Evolutionary conservation across 2,888 invertebrate genomes (phyloP), one percentile per base, ranked within the genome.

Genomic region (Hecatera dysodea): DNA sequence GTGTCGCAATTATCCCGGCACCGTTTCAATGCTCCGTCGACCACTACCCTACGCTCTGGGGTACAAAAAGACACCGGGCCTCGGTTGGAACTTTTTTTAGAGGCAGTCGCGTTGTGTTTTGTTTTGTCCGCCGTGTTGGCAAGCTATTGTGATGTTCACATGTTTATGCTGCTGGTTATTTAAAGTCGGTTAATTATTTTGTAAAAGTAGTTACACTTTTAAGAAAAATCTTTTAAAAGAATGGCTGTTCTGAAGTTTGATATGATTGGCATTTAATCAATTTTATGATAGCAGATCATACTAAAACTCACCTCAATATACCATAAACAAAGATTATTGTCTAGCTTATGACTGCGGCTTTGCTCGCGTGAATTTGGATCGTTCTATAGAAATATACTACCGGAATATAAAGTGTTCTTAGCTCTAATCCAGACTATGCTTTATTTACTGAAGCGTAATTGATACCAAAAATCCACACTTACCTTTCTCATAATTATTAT

Each of bases 11-110:
- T 83, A 83, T 68, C 67, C 60, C 61, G 65, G 70, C 66, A 65
- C 78, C 60, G 33, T 82, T 80, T 72, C 79, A 74, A 78, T 82
- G 82, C 70, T 82, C 65, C 66, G 75, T 42, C 75, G 85, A 55
- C 79, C 82, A 66, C 71, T 69, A 48, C 29, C 46, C 50, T 52
- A 56, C n/a, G 56, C 12, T 42, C 60, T 33, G 60, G 56, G 50
- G 48, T 46, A 55, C 39, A 76, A 72, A 83, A 83, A 80, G 78
- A 66, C n/a, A 15, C 53, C 27, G 48, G 17, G 44, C 29, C 42
- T 39, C 22, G 24, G 22, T n/a, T 22, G 50, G n/a, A 46, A 46
- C 6, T 22, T 67, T 77, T 75, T 77, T 71, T 77, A n/a, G 66
- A 42, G 33, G 19, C 53, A 61, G 36, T 50, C 52, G 39, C 44